phyloP scores from a whole-genome alignment of 1,140 invertebrate species.

The Eueides isabella region DNA sequence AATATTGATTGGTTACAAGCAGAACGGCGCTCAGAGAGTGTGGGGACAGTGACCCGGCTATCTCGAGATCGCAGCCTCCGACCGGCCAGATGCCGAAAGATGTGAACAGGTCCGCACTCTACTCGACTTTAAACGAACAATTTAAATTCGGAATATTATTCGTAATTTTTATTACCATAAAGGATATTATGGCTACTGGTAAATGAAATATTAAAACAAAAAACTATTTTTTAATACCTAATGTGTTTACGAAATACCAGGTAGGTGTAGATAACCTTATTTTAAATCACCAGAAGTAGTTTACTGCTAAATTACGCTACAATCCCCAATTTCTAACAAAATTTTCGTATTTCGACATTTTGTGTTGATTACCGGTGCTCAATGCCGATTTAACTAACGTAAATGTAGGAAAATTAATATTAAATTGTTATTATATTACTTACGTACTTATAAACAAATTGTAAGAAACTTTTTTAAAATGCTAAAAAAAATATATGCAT shows the following conservation, averaged over 20 bases:
- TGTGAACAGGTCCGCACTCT: conserved; percentile 68
- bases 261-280: no score
- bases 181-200: not conserved
- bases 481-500: not conserved
- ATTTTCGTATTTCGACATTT: no score
- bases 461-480: no score
- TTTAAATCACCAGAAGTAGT: no score
- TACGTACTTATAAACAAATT: no score
- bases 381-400: no score
- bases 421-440: no score
- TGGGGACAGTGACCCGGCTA: conserved; percentile 75
- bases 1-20: conserved; percentile 12
- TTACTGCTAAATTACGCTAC: no score
- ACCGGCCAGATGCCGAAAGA: conserved; percentile 80
- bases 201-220: not conserved
- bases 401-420: no score
- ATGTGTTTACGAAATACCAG: no score
- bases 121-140: conserved; percentile 19
- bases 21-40: conserved; percentile 41
- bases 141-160: conserved; percentile 10
- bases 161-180: conserved; percentile 8
- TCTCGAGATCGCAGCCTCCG: conserved; percentile 78
- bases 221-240: not conserved
- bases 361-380: no score
- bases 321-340: no score